Percentiles rank a stretch among this genome's conserved stretches.
phyloP scores from a whole-genome alignment of 2,888 invertebrate genomes.

The Panorpa germanica region DNA sequence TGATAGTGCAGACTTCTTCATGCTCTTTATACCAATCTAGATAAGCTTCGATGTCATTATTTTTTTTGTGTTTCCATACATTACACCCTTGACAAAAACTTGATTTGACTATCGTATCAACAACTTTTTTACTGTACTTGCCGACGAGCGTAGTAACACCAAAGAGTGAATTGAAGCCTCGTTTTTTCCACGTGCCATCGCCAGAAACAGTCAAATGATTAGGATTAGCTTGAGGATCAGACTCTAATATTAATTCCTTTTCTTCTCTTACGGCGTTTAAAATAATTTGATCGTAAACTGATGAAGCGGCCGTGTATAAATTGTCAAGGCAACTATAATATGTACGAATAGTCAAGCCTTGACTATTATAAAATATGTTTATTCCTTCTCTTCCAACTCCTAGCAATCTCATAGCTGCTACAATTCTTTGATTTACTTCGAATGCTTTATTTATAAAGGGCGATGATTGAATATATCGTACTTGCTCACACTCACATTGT shows the following conservation, averaged over 20 bases:
- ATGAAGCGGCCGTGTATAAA: no score
- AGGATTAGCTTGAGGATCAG: neutral
- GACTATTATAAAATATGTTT: slow-evolving; percentile 14
- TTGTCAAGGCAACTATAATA: no score
- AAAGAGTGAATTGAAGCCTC: slow-evolving; percentile 10
- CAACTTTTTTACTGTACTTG: slow-evolving; percentile 9
- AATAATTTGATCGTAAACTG: slow-evolving; percentile 1
- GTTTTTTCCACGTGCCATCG: slow-evolving; percentile 9
- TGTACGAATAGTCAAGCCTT: no score
- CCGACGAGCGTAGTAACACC: slow-evolving; percentile 9
- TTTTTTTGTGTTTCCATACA: slow-evolving; percentile 10
- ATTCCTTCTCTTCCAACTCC: slow-evolving; percentile 13
- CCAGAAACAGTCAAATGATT: slow-evolving; percentile 8
- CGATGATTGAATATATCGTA: slow-evolving; percentile 10
- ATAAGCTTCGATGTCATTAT: slow-evolving; percentile 4
- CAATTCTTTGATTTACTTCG: slow-evolving; percentile 14
- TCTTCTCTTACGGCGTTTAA: slow-evolving; percentile 7
- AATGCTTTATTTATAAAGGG: slow-evolving; percentile 11
- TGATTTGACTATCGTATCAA: slow-evolving; percentile 10
- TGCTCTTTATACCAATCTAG: slow-evolving; percentile 10
- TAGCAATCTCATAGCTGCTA: slow-evolving; percentile 14
- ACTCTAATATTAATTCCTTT: slow-evolving; percentile 2
- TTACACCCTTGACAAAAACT: slow-evolving; percentile 12
- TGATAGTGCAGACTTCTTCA: slow-evolving; percentile 10
- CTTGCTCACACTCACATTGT: slow-evolving; percentile 10